Percentiles rank a stretch among this genome's conserved stretches.
Conservation (phyloP, 2,888 invertebrate genomes). For the Scaptomyza reducta region DNA sequence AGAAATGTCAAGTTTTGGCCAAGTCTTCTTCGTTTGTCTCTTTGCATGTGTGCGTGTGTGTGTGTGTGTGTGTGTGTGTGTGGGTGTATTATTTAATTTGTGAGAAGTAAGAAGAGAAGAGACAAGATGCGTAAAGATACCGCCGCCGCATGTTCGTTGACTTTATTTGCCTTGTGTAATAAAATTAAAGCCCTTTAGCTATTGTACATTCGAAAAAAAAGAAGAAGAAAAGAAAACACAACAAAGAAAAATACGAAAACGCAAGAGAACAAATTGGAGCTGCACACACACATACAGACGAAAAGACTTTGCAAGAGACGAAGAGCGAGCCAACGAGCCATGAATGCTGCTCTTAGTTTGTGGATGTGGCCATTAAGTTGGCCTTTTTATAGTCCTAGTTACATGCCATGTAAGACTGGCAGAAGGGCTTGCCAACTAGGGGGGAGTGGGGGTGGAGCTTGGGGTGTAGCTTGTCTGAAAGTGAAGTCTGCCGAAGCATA, state of each 20-base stretch:
- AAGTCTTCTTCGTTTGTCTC: constrained; percentile 25
- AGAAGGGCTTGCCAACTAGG: not conserved
- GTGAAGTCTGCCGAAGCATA: constrained; percentile 29
- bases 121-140: constrained; percentile 6
- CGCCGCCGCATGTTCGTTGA: constrained; percentile 75
- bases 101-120: constrained; percentile 12
- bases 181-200: constrained; percentile 80
- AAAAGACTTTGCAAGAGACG: not conserved
- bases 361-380: constrained; percentile 79
- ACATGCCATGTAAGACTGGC: constrained; percentile 34
- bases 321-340: constrained; percentile 67
- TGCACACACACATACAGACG: constrained; percentile 16
- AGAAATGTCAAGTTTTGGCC: constrained; percentile 65
- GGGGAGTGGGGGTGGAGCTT: not conserved
- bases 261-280: constrained; percentile 71
- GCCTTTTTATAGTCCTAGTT: constrained; percentile 72
- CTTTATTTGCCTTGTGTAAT: constrained; percentile 79
- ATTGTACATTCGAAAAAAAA: constrained; percentile 66
- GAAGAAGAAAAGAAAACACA: constrained; percentile 20
- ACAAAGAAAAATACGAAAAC: constrained; percentile 19
- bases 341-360: constrained; percentile 76
- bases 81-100: constrained; percentile 73
- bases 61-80: constrained; percentile 11
- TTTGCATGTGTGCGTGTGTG: constrained; percentile 8
- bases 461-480: not conserved